Conservation (phyloP, 2,888 invertebrate species). For the Formica aserva region DNA sequence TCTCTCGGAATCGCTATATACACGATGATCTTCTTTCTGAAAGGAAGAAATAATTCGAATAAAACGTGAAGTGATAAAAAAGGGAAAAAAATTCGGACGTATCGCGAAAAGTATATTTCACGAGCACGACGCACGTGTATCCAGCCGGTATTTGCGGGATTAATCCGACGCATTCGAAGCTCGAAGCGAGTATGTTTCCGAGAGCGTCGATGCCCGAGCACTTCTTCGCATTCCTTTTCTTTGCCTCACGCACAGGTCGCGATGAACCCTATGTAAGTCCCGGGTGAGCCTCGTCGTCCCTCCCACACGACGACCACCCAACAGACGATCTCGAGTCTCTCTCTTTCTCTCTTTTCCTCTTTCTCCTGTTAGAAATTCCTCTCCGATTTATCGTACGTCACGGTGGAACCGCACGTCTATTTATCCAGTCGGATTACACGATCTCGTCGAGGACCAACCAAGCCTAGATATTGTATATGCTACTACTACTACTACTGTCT, state of each 20-base stretch:
- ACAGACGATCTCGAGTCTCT: constrained; percentile 25
- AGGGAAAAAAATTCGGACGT: background rate
- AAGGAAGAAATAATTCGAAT: background rate
- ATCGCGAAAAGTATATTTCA: constrained; percentile 19
- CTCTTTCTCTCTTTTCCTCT: background rate
- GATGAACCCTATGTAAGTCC: constrained; percentile 61
- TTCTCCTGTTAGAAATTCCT: constrained; percentile 48
- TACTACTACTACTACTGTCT: constrained; percentile 36
- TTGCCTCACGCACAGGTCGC: constrained; percentile 68
- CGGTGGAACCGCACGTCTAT: constrained; percentile 44
- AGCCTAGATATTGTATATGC: constrained; percentile 19
- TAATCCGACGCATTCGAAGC: constrained; percentile 44
- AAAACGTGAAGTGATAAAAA: background rate
- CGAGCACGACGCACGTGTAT: constrained; percentile 6
- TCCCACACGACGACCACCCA: constrained; percentile 69
- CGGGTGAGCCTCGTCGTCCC: constrained; percentile 43
- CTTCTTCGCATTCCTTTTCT: constrained; percentile 73
- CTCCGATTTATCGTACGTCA: constrained; percentile 64
- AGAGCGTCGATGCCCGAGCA: constrained; percentile 60
- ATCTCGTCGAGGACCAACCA: constrained; percentile 33
- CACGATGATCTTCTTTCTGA: background rate
- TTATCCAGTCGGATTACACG: constrained; percentile 60
- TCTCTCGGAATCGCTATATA: too few species aligned
- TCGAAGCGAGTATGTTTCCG: constrained; percentile 35
- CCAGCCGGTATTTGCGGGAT: constrained; percentile 4